Percentiles rank a stretch among this genome's conserved stretches.
Evolutionary conservation across 2,888 invertebrate genomes (phyloP).

Genomic region (Fragum whitleyi): DNA sequence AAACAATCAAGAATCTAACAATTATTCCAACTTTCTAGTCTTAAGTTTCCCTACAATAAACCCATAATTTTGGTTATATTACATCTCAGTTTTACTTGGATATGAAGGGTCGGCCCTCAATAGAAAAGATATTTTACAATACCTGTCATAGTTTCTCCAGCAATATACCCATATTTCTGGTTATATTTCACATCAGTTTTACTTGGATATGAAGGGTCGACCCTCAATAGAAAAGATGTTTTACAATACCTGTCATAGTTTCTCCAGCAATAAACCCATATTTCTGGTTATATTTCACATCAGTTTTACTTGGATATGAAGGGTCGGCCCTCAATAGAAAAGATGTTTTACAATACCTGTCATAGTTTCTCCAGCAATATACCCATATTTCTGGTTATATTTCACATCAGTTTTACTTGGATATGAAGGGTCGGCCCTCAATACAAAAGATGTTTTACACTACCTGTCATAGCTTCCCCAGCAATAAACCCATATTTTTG

Average conservation of each 20-base stretch:
- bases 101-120: conserved; percentile 82
- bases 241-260: conserved; percentile 75
- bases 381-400: conserved; percentile 75
- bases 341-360: conserved; percentile 73
- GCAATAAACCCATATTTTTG: conserved; percentile 69
- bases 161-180: conserved; percentile 67
- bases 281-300: conserved; percentile 78
- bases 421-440: conserved; percentile 81
- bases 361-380: conserved; percentile 75
- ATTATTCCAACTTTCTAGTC: conserved; percentile 80
- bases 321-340: conserved; percentile 83
- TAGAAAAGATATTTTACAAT: no score
- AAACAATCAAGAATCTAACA: no score
- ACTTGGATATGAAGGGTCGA: no score
- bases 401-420: conserved; percentile 78
- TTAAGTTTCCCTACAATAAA: conserved; percentile 76
- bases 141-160: conserved; percentile 80
- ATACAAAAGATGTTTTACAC: no score
- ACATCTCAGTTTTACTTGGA: conserved; percentile 77
- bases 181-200: conserved; percentile 8
- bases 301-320: conserved; percentile 76
- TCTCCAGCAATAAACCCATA: conserved; percentile 75
- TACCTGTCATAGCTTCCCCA: conserved; percentile 79
- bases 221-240: no score
- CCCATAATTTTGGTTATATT: conserved; percentile 75